phyloP scores from a whole-genome alignment of 1,140 invertebrate species.

The Pogonognathellus flavescens region DNA sequence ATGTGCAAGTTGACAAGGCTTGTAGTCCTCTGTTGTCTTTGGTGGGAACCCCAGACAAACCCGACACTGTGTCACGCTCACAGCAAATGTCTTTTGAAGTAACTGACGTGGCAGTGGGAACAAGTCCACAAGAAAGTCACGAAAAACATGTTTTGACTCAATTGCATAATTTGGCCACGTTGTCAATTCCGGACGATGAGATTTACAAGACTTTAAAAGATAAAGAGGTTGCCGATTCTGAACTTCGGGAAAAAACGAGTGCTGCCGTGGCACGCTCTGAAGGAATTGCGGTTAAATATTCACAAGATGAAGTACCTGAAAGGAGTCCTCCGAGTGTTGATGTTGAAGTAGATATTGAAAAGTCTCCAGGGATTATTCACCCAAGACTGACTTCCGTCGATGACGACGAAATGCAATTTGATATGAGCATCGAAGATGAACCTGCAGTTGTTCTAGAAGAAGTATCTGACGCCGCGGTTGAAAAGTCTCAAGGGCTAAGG shows the following conservation, averaged over 20 bases:
- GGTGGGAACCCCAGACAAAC: constrained; percentile 37
- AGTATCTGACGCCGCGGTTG: background rate
- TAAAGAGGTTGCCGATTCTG: background rate
- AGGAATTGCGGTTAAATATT: constrained; percentile 54
- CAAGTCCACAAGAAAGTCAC: constrained; percentile 57
- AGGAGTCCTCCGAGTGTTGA: constrained; percentile 47
- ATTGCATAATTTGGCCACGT: constrained; percentile 59
- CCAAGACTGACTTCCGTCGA: constrained; percentile 38
- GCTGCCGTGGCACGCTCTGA: constrained; percentile 49
- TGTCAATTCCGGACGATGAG: constrained; percentile 62
- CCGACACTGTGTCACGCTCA: constrained; percentile 52
- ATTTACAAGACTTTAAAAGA: constrained; percentile 62
- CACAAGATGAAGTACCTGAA: constrained; percentile 39
- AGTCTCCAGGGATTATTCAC: background rate
- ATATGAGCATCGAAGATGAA: constrained; percentile 65
- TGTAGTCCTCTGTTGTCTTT: constrained; percentile 54
- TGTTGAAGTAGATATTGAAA: constrained; percentile 2
- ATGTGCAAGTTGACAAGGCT: constrained; percentile 60
- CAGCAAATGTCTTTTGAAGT: constrained; percentile 59
- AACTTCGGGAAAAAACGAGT: constrained; percentile 31
- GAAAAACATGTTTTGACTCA: constrained; percentile 62
- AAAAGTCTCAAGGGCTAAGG: background rate
- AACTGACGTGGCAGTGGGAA: constrained; percentile 57
- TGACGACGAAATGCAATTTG: constrained; percentile 65
- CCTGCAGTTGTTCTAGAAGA: background rate